Conservation (phyloP, 53 echinoderm and acorn worm species). For the Temnopleurus reevesii region DNA sequence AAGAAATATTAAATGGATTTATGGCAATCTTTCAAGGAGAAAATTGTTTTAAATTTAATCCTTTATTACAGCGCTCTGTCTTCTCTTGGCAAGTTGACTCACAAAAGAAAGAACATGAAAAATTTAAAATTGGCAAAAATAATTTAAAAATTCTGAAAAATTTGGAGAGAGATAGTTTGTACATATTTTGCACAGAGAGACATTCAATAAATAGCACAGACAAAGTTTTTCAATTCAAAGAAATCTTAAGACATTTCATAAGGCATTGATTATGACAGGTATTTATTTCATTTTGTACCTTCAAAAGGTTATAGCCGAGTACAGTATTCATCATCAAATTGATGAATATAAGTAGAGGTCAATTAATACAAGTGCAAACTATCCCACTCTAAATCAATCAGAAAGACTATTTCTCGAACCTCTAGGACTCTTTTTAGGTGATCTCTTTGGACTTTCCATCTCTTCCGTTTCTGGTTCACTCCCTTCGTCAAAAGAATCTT, state of each 20-base stretch:
- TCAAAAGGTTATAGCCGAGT: background rate
- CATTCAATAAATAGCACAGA: conserved; percentile 5
- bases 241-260: too few relatives aligned
- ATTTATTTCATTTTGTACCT: conserved; percentile 12
- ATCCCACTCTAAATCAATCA: conserved; percentile 20
- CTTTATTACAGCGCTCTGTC: too few relatives aligned
- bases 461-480: conserved; percentile 46
- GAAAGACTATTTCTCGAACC: conserved; percentile 49
- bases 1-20: too few relatives aligned
- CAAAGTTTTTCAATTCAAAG: background rate
- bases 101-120: too few relatives aligned
- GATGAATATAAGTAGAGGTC: background rate
- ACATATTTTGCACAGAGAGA: background rate
- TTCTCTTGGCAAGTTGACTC: too few relatives aligned
- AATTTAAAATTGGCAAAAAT: background rate
- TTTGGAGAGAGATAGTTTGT: background rate
- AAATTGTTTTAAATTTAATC: too few relatives aligned
- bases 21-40: too few relatives aligned
- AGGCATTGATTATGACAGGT: background rate
- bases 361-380: conserved; percentile 17
- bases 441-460: background rate
- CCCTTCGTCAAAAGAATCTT: conserved; percentile 57
- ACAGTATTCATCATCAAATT: too few relatives aligned
- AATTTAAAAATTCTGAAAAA: background rate
- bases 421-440: conserved; percentile 49